A percentile compares a stretch with the other conserved stretches of the same genome.
These are phyloP conservation scores for Syndactyla subalaris DNA, from an alignment of 2,797 vertebrate species.

Conservation along the genomic window DNA sequence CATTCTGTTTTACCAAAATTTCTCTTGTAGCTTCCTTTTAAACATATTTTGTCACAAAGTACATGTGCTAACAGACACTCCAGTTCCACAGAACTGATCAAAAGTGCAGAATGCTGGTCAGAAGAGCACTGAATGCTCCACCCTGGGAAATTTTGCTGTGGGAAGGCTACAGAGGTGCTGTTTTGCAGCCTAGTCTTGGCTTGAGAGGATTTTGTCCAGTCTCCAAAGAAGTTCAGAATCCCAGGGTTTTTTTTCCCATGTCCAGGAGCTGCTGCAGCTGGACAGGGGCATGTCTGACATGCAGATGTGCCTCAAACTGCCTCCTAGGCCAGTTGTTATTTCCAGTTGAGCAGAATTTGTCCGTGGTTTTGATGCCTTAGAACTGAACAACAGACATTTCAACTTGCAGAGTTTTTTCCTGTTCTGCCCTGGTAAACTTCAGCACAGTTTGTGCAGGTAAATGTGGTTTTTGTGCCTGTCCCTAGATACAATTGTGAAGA, in stretches of 20 bases:
- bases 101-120: not conserved
- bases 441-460: not conserved
- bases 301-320: not conserved
- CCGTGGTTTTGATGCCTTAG: not conserved
- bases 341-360: not conserved
- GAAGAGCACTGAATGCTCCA: not conserved
- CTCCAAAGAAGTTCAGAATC: not conserved
- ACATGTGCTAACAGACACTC: not conserved
- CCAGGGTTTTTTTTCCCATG: not conserved
- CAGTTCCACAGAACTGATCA: not conserved
- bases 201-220: not conserved
- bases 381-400: not conserved
- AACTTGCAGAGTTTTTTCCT: not conserved
- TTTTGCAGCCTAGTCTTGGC: not conserved
- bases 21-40: not conserved
- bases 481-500: slow-evolving; percentile 97
- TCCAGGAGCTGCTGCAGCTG: not conserved
- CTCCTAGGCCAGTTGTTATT: not conserved
- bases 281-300: not conserved
- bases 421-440: not conserved
- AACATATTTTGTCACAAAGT: not conserved
- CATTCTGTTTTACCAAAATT: not conserved
- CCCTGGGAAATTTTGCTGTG: not conserved
- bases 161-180: not conserved
- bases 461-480: not conserved